Evolutionary conservation across 2,888 invertebrate species (phyloP), one percentile per base, ranked within the genome.

Genomic region (Nephrotoma appendiculata): DNA sequence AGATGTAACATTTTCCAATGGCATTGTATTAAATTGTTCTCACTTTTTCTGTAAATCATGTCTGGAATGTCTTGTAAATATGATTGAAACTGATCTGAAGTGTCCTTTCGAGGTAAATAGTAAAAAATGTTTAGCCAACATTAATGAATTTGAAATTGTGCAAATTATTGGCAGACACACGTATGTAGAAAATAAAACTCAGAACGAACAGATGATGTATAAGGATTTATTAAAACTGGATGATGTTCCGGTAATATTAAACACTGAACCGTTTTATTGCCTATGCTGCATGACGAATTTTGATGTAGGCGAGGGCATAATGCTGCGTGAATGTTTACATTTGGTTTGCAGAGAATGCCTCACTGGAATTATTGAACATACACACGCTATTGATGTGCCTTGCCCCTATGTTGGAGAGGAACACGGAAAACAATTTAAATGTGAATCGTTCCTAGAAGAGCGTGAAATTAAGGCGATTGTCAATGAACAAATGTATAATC

Each of bases 331-430:
- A 11, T 87, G 87, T 15, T 85, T 85, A 5, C 87, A 87, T 19
- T n/a, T 15, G 9, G 57, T 87, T n/a, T 87, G 87, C 41, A 86
- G 85, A 12, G 43, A 31, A 5, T 87, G 87, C 12, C 7, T 87
- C 3, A 41, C 11, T 1, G 11, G 42, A 1, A 9, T 12, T 2
- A 86, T 87, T 12, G 52, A 52, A 71, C 11, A 43, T 44, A 44
- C 57, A 11, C 41, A 52, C 0, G 86, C 41, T 9, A 41, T 43
- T 31, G 43, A 41, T 6, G 84, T 86, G 1, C 5, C n/a, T 11
- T 87, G 87, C 41, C 87, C 87, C 2, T 71, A 31, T 71, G 9
- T 9, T 31, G 31, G 31, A 31, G 31, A 31, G 31, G 31, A 2
- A 31, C 1, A 31, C 9, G 31, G 31, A 19, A 7, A 71, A 0